Conservation (phyloP, 2,888 invertebrate genomes). For the Parasteatoda lunata region DNA sequence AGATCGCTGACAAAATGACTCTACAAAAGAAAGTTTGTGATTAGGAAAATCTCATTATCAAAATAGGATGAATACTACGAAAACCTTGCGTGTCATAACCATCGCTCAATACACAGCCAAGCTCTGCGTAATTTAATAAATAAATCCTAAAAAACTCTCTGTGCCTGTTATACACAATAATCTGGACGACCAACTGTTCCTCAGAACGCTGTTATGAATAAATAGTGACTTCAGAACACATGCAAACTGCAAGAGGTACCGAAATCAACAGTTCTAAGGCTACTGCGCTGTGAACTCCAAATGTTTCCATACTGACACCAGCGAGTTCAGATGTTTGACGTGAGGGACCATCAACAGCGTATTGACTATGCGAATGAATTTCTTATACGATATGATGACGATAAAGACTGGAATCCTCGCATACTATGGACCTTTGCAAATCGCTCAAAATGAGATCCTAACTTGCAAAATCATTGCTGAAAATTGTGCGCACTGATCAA, state of each 20-base stretch:
- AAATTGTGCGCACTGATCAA: too few species aligned
- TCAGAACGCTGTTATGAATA: not conserved
- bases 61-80: conserved; percentile 13
- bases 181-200: not conserved
- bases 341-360: too few species aligned
- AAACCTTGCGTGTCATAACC: conserved; percentile 6
- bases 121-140: conserved; percentile 8
- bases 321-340: not conserved
- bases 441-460: too few species aligned
- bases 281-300: not conserved
- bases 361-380: too few species aligned
- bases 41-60: conserved; percentile 5
- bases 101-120: not conserved
- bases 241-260: not conserved
- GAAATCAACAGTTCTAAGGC: conserved; percentile 10
- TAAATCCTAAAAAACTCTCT: not conserved
- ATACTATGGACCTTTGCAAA: not conserved
- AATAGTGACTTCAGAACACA: conserved; percentile 6
- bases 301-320: conserved; percentile 6
- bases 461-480: too few species aligned
- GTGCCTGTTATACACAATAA: not conserved
- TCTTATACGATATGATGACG: not conserved
- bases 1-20: not conserved
- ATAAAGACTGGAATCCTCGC: conserved; percentile 5
- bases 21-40: not conserved